Conservation (phyloP, 2,888 invertebrate species). For the Leptopilina drosophilae region DNA sequence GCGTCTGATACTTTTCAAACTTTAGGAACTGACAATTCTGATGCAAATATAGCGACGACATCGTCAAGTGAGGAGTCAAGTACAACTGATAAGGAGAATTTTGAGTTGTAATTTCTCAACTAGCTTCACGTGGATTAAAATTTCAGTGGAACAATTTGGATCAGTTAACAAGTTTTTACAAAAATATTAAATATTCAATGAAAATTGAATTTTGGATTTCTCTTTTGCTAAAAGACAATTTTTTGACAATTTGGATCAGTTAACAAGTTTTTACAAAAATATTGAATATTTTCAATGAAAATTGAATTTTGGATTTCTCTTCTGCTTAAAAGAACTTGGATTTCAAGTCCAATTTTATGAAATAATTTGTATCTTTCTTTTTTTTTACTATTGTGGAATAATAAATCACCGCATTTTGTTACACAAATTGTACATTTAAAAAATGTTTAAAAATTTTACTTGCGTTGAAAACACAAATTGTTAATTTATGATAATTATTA, state of each 20-base stretch:
- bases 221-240: too few species aligned
- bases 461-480: slow-evolving; percentile 87
- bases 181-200: slow-evolving; percentile 79
- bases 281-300: slow-evolving; percentile 82
- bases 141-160: slow-evolving; percentile 62
- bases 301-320: slow-evolving; percentile 93
- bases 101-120: slow-evolving; percentile 61
- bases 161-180: slow-evolving; percentile 77
- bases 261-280: slow-evolving; percentile 78
- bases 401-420: too few species aligned
- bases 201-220: slow-evolving; percentile 93
- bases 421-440: too few species aligned
- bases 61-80: background rate
- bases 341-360: slow-evolving; percentile 86
- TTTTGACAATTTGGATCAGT: slow-evolving; percentile 63
- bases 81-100: slow-evolving; percentile 51
- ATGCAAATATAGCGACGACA: too few species aligned
- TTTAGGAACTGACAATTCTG: background rate
- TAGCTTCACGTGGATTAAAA: slow-evolving; percentile 46
- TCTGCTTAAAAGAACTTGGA: slow-evolving; percentile 85
- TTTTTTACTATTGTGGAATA: too few species aligned
- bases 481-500: too few species aligned
- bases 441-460: slow-evolving; percentile 89
- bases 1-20: background rate
- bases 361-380: too few species aligned